Evolutionary conservation across 1,140 invertebrate genomes (phyloP).

Genomic region (Diorhabda elongata): DNA sequence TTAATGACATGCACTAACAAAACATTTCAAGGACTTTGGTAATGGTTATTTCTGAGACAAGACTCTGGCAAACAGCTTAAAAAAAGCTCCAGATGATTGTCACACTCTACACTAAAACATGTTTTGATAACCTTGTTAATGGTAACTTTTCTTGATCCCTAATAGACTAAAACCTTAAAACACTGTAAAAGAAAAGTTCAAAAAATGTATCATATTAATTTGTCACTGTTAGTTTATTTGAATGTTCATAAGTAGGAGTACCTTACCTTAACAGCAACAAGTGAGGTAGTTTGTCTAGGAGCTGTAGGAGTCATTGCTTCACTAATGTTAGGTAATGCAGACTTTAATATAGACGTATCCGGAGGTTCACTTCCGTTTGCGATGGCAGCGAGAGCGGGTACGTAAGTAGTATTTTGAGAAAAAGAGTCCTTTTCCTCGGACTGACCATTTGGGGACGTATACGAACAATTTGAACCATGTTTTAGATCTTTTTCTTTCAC

Average conservation of each 20-base stretch:
- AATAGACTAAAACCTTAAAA: too few species aligned
- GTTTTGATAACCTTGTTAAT: too few species aligned
- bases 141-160: too few species aligned
- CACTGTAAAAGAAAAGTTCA: too few species aligned
- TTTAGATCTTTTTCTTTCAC: constrained; percentile 35
- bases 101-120: too few species aligned
- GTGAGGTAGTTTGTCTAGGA: constrained; percentile 24
- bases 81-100: too few species aligned
- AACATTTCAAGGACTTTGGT: too few species aligned
- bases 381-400: constrained; percentile 26
- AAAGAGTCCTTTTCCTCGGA: constrained; percentile 25
- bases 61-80: too few species aligned
- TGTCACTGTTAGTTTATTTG: too few species aligned
- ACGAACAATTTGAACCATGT: constrained; percentile 20
- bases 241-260: background rate
- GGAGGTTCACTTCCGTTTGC: constrained; percentile 22
- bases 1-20: too few species aligned
- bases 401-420: constrained; percentile 25
- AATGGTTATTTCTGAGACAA: too few species aligned
- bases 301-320: constrained; percentile 8
- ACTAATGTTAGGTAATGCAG: constrained; percentile 21
- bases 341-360: constrained; percentile 22
- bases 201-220: too few species aligned
- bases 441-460: constrained; percentile 28
- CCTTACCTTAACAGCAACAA: constrained; percentile 24